Conservation (phyloP, 2,797 vertebrate genomes). For the Megalops cyprinoides region DNA sequence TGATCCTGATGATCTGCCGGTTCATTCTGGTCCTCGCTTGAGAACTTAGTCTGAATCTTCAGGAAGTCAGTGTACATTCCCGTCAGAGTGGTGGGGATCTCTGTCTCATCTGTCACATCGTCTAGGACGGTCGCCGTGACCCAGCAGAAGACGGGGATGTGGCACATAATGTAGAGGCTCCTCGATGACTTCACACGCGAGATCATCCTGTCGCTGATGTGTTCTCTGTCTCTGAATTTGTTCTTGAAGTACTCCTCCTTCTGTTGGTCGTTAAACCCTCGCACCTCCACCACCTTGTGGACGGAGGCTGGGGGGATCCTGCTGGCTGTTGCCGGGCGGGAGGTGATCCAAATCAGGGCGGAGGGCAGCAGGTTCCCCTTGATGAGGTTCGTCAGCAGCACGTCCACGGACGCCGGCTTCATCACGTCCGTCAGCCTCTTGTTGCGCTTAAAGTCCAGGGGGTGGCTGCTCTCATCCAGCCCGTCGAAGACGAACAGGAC, state of each 20-base stretch:
- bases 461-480: too few species aligned
- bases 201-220: not conserved
- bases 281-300: not conserved
- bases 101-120: not conserved
- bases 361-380: not conserved
- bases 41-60: not conserved
- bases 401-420: not conserved
- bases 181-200: not conserved
- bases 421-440: not conserved
- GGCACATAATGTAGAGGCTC: not conserved
- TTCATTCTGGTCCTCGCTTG: too few species aligned
- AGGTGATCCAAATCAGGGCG: not conserved
- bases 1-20: too few species aligned
- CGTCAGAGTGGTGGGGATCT: not conserved
- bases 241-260: conserved; percentile 7
- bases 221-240: not conserved
- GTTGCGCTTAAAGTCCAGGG: too few species aligned
- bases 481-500: not conserved
- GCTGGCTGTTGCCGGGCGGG: not conserved
- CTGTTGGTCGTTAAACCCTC: not conserved
- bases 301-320: not conserved
- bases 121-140: not conserved
- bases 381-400: not conserved
- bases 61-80: conserved; percentile 3
- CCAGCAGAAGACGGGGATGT: conserved; percentile 6